phyloP scores from a whole-genome alignment of 1,140 invertebrate genomes.

The Musca domestica region DNA sequence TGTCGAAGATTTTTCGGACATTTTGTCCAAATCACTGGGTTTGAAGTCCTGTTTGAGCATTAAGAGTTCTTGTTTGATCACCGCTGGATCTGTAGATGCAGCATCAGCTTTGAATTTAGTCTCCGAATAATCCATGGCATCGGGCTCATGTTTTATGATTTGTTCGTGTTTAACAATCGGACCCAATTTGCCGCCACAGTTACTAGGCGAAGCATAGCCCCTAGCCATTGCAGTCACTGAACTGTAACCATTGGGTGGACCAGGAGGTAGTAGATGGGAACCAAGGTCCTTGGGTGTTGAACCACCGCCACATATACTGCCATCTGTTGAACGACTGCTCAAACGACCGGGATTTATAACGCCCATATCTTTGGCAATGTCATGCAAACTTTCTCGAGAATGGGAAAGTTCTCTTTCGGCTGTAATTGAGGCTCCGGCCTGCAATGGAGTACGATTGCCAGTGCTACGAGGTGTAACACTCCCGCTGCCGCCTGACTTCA shows the following conservation, averaged over 20 bases:
- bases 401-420: constrained; percentile 30
- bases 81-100: constrained; percentile 1
- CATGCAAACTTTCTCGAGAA: constrained; percentile 29
- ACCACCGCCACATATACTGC: constrained; percentile 28
- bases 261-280: constrained; percentile 3
- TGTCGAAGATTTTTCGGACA: neutral
- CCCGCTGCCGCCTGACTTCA: constrained; percentile 20
- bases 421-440: constrained; percentile 3
- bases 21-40: constrained; percentile 11
- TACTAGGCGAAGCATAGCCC: neutral
- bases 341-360: constrained; percentile 34
- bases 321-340: constrained; percentile 36
- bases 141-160: constrained; percentile 47
- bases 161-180: constrained; percentile 40
- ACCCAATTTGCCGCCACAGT: constrained; percentile 21
- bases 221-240: neutral
- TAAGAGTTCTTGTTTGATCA: constrained; percentile 20
- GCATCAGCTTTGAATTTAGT: constrained; percentile 25
- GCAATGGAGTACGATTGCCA: constrained; percentile 16
- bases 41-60: constrained; percentile 26
- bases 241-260: constrained; percentile 41
- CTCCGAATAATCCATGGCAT: constrained; percentile 33
- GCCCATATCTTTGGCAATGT: constrained; percentile 23
- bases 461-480: constrained; percentile 18
- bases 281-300: constrained; percentile 31